Evolutionary conservation across 2,797 vertebrate genomes (phyloP).

Genomic region (Neoniphon sammara): DNA sequence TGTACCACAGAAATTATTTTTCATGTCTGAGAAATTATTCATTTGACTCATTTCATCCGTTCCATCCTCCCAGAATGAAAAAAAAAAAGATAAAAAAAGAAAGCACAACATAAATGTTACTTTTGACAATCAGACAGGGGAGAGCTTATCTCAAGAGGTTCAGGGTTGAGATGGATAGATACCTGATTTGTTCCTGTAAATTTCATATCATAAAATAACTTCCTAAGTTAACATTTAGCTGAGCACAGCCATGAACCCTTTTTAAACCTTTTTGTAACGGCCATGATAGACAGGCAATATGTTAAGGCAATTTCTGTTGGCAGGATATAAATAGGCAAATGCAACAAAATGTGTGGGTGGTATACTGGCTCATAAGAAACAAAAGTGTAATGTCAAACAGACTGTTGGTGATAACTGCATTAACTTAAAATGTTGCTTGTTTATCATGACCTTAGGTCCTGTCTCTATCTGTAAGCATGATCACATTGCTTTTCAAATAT

Average conservation of each 20-base stretch:
- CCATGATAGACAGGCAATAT: slow-evolving; percentile 26
- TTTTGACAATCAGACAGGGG: slow-evolving; percentile 77
- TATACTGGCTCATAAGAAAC: not conserved
- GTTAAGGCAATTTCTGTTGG: slow-evolving; percentile 1
- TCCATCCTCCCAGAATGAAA: slow-evolving; percentile 35
- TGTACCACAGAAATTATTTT: slow-evolving; percentile 67
- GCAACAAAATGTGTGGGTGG: not conserved
- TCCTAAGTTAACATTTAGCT: slow-evolving; percentile 38
- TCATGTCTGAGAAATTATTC: slow-evolving; percentile 52
- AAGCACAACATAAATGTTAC: slow-evolving; percentile 80
- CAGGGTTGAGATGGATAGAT: slow-evolving; percentile 54
- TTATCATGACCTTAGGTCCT: slow-evolving; percentile 20
- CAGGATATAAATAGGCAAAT: not conserved
- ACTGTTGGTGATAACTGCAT: slow-evolving; percentile 16
- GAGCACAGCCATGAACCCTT: not conserved
- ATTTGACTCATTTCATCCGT: slow-evolving; percentile 64
- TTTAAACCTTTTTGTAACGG: slow-evolving; percentile 32
- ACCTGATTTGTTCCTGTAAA: slow-evolving; percentile 59
- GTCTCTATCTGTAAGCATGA: slow-evolving; percentile 46
- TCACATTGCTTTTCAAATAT: slow-evolving; percentile 53
- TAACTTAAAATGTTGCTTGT: slow-evolving; percentile 40
- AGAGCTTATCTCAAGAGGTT: slow-evolving; percentile 64
- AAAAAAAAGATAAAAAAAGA: slow-evolving; percentile 56
- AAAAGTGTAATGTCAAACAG: not conserved
- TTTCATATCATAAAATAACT: slow-evolving; percentile 64